These are phyloP conservation scores for Rosalia funebris DNA, from an alignment of 2,888 invertebrate species.

Conservation along the genomic window DNA sequence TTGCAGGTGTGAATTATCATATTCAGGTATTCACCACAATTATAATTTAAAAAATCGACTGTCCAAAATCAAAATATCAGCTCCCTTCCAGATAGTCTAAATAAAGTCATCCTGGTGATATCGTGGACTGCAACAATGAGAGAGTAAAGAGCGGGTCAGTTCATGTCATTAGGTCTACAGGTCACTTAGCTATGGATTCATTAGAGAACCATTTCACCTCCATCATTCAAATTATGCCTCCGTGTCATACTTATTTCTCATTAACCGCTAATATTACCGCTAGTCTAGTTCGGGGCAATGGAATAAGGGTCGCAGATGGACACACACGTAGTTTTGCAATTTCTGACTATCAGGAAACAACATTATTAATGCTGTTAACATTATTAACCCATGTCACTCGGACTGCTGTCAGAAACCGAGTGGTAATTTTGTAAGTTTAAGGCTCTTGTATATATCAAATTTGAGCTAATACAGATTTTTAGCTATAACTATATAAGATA, in stretches of 20 bases:
- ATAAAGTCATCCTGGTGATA: no score
- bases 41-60: no score
- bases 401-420: slow-evolving; percentile 9
- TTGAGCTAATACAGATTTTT: no score
- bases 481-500: no score
- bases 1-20: no score
- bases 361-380: slow-evolving; percentile 36
- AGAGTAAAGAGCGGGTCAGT: slow-evolving; percentile 21
- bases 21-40: no score
- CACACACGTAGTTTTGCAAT: slow-evolving; percentile 34
- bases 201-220: slow-evolving; percentile 44
- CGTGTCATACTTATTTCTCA: slow-evolving; percentile 46
- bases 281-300: slow-evolving; percentile 12
- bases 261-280: slow-evolving; percentile 41
- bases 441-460: no score
- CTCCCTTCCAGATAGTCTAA: no score
- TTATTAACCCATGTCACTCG: slow-evolving; percentile 35
- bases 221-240: slow-evolving; percentile 46
- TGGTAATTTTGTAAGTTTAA: background rate
- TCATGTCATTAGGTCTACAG: slow-evolving; percentile 43
- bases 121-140: no score
- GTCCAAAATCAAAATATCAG: no score
- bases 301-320: slow-evolving; percentile 24
- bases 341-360: slow-evolving; percentile 35
- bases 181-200: slow-evolving; percentile 45